A percentile compares a stretch with the other conserved stretches of the same genome.
These are phyloP conservation scores for Trachelus tabidus DNA, from an alignment of 2,888 invertebrate species.

Conservation along the genomic window DNA sequence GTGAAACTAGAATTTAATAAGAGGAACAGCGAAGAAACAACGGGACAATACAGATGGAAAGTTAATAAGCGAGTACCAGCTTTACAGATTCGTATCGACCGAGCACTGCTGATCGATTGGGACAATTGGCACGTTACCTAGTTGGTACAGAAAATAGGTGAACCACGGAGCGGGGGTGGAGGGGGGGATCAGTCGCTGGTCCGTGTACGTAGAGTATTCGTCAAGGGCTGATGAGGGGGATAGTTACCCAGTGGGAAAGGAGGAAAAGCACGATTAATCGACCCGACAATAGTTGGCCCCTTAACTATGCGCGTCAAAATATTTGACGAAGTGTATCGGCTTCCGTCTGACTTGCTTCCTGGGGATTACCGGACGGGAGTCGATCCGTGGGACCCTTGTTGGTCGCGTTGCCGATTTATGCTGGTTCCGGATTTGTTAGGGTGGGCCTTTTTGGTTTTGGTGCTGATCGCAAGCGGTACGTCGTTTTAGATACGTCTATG, in stretches of 20 bases:
- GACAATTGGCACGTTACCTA: not conserved
- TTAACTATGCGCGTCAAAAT: not conserved
- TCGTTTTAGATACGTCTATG: not conserved
- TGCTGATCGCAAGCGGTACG: not conserved
- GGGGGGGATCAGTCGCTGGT: not conserved
- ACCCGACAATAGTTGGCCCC: not conserved
- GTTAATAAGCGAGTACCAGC: not conserved
- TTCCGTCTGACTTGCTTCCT: not conserved
- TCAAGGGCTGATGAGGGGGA: not conserved
- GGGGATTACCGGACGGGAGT: not conserved
- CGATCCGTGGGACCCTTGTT: not conserved
- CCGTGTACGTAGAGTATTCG: not conserved
- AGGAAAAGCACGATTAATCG: not conserved
- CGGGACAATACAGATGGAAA: not conserved
- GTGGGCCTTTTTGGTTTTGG: not conserved
- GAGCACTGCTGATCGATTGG: not conserved
- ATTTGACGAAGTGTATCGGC: not conserved
- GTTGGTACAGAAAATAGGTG: not conserved
- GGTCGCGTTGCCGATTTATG: not conserved
- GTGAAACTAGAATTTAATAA: not conserved
- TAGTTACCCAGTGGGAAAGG: not conserved
- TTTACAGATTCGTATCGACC: not conserved
- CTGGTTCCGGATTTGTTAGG: not conserved
- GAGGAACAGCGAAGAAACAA: not conserved
- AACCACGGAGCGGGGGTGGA: no score